Evolutionary conservation across 2,797 vertebrate genomes (phyloP).

Genomic region (Gymnothorax reevesii): DNA sequence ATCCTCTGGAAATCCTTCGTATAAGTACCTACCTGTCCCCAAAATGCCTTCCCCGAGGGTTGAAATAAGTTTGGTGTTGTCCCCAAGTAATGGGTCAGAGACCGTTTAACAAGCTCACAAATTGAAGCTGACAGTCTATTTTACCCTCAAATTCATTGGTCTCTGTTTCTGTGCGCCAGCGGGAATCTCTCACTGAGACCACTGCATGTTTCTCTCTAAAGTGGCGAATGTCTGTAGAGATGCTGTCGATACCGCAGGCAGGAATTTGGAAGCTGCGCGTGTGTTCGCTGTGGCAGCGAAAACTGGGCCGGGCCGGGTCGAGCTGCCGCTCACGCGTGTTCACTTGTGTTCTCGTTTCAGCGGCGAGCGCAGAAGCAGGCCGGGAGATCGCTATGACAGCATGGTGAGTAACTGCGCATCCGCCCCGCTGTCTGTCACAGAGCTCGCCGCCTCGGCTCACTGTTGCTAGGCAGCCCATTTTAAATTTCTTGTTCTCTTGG

Average conservation of each 20-base stretch:
- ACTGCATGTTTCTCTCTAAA: no score
- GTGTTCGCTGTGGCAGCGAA: background rate
- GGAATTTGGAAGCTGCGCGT: background rate
- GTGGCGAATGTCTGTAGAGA: background rate
- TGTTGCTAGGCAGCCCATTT: slow-evolving; percentile 76
- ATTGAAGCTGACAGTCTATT: no score
- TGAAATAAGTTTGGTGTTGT: no score
- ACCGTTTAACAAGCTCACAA: no score
- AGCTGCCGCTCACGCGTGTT: background rate
- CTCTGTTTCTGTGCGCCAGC: no score
- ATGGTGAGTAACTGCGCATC: slow-evolving; percentile 78
- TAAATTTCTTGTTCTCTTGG: slow-evolving; percentile 71
- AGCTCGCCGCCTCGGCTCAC: slow-evolving; percentile 65
- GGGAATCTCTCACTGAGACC: no score
- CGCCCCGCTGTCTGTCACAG: slow-evolving; percentile 54
- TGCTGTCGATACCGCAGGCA: background rate
- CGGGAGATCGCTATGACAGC: slow-evolving; percentile 90
- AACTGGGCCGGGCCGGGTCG: background rate
- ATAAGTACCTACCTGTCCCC: no score
- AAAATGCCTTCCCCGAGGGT: no score
- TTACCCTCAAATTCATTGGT: no score
- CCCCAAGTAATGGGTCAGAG: no score
- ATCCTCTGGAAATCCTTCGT: no score
- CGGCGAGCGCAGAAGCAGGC: slow-evolving; percentile 87
- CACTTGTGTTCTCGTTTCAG: slow-evolving; percentile 33